Base-by-base conservation (phyloP, 2,888 invertebrate genomes). In the Stomorhina lunata region DNA sequence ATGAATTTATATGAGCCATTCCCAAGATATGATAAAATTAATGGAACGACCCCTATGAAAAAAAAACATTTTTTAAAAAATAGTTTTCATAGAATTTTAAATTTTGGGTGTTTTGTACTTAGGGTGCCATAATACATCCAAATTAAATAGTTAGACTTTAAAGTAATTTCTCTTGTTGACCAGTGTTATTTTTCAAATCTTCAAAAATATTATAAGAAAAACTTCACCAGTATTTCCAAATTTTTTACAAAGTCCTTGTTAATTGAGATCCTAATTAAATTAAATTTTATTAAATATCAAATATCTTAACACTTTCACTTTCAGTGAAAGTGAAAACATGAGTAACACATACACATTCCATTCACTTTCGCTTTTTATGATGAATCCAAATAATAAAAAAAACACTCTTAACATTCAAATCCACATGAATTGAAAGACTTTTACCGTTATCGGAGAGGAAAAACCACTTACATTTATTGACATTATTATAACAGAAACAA, bases 221-320 rank as follows among this genome's bases (percentile, higher is more conserved):
- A n/a, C n/a, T n/a, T n/a, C n/a, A n/a, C n/a, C n/a, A n/a, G n/a
- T n/a, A n/a, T n/a, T n/a, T n/a, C n/a, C n/a, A 9, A 37, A 9
- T n/a, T 29, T n/a, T n/a, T n/a, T n/a, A n/a, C 25, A 29, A 63
- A 48, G 34, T 75, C 65, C 73, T 73, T 63, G 22, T 29, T 15
- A n/a, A 25, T 20, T 17, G 4, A 48, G 17, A 50, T 17, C 7
- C 15, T 7, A 57, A 34, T 22, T 17, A 37, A 29, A 40, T 43
- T 43, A 32, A 32, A 55, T 37, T 15, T 57, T 48, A 45, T 59
- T 59, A 4, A n/a, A n/a, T n/a, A 32, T 20, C 3, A 17, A 59
- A 73, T 45, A 4, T 0, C 4, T 15, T 43, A 12, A 22, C 2
- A 82, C 85, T 85, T 85, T 85, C 85, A 84, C 85, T 85, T 82